Evolutionary conservation across 2,888 invertebrate genomes (phyloP).

Genomic region (Rhyacophila evoluta): DNA sequence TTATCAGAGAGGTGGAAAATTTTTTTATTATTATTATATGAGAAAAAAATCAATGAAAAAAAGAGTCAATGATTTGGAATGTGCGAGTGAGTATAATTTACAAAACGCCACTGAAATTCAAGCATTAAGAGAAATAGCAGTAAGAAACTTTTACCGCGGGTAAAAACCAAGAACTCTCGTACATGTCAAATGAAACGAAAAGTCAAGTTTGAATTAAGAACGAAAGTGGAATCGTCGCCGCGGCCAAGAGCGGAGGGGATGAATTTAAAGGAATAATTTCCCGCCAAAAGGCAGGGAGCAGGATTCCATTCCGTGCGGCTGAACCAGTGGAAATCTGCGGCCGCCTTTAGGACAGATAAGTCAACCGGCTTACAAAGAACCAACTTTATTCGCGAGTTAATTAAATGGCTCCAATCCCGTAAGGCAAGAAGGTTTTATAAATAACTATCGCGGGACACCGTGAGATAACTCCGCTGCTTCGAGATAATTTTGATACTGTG

Average conservation of each 20-base stretch:
- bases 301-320: constrained; percentile 52
- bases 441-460: constrained; percentile 32
- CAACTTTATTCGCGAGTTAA: constrained; percentile 53
- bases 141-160: constrained; percentile 1
- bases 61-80: too few relatives aligned
- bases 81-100: too few relatives aligned
- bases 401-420: constrained; percentile 53
- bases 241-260: constrained; percentile 28
- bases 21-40: too few relatives aligned
- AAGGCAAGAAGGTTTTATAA: constrained; percentile 54
- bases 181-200: constrained; percentile 34
- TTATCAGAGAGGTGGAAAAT: too few relatives aligned
- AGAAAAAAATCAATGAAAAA: too few relatives aligned
- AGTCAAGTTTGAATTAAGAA: constrained; percentile 49
- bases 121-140: neutral
- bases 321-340: constrained; percentile 39
- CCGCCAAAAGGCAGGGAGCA: constrained; percentile 30
- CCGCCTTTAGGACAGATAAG: constrained; percentile 47
- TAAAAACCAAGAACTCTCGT: constrained; percentile 23
- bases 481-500: constrained; percentile 14
- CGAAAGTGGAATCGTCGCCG: constrained; percentile 39
- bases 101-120: neutral
- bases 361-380: constrained; percentile 54
- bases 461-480: constrained; percentile 1
- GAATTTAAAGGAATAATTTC: constrained; percentile 50